These are phyloP conservation scores for Esox niger DNA, from an alignment of 2,113 vertebrate species.

Conservation along the genomic window DNA sequence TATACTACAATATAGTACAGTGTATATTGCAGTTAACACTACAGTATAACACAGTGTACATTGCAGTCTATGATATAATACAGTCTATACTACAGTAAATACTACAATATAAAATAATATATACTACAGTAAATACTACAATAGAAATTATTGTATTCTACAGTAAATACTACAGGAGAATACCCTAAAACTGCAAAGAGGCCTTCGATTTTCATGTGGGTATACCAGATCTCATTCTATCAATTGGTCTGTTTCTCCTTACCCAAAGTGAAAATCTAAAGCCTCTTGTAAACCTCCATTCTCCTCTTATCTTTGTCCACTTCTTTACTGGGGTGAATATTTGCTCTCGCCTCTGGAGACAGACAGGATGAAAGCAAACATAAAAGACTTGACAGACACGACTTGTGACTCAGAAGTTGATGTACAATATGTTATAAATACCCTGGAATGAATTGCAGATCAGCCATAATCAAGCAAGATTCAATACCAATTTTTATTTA, in stretches of 20 bases:
- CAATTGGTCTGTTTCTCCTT: neutral
- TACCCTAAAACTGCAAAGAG: too few species aligned
- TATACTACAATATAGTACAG: too few species aligned
- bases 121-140: too few species aligned
- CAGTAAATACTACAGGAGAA: too few species aligned
- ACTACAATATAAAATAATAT: too few species aligned
- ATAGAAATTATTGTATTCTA: too few species aligned
- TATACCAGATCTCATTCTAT: slow-evolving; percentile 9
- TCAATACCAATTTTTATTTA: slow-evolving; percentile 24
- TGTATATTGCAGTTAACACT: too few species aligned
- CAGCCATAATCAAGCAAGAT: slow-evolving; percentile 29
- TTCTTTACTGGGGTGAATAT: slow-evolving; percentile 49
- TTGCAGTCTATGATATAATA: too few species aligned
- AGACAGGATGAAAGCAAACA: slow-evolving; percentile 32
- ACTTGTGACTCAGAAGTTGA: slow-evolving; percentile 18
- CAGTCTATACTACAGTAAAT: too few species aligned
- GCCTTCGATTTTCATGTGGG: too few species aligned
- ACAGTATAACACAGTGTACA: too few species aligned
- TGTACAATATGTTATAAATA: slow-evolving; percentile 52
- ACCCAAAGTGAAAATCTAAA: slow-evolving; percentile 9
- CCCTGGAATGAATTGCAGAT: slow-evolving; percentile 36
- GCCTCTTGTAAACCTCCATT: slow-evolving; percentile 4
- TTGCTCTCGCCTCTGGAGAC: slow-evolving; percentile 38
- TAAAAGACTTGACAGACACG: slow-evolving; percentile 22
- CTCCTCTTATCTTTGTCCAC: slow-evolving; percentile 25